These are phyloP conservation scores for Odocoileus hemionus DNA, from an alignment of 2,113 vertebrate species.

Conservation along the genomic window DNA sequence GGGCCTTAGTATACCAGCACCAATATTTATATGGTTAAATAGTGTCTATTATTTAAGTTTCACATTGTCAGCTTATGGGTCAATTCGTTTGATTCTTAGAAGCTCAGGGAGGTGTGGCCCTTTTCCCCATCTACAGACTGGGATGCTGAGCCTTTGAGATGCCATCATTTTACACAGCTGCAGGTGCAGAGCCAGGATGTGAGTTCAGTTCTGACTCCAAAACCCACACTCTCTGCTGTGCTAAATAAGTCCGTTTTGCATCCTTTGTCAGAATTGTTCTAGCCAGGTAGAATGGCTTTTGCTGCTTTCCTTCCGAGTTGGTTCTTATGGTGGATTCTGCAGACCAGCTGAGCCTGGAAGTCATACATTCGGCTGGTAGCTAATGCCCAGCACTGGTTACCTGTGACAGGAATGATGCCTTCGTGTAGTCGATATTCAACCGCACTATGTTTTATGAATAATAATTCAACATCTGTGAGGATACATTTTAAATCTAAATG, in stretches of 20 bases:
- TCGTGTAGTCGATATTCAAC: not conserved
- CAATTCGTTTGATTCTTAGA: not conserved
- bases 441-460: not conserved
- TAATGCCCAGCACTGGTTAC: not conserved
- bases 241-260: not conserved
- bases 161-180: not conserved
- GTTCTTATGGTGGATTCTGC: not conserved
- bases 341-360: not conserved
- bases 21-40: not conserved
- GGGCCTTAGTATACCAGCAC: not conserved
- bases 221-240: not conserved
- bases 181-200: not conserved
- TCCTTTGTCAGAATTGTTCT: not conserved
- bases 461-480: not conserved
- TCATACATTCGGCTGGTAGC: not conserved
- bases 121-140: not conserved
- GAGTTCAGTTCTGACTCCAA: not conserved
- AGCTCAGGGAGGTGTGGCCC: not conserved
- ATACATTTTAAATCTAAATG: not conserved
- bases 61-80: not conserved
- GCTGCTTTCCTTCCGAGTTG: not conserved
- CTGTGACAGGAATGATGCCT: not conserved
- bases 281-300: not conserved
- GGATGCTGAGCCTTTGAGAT: not conserved
- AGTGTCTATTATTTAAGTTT: not conserved